Base-by-base conservation (phyloP, 2,797 vertebrate species). In the Schizopygopsis pylzovi region DNA sequence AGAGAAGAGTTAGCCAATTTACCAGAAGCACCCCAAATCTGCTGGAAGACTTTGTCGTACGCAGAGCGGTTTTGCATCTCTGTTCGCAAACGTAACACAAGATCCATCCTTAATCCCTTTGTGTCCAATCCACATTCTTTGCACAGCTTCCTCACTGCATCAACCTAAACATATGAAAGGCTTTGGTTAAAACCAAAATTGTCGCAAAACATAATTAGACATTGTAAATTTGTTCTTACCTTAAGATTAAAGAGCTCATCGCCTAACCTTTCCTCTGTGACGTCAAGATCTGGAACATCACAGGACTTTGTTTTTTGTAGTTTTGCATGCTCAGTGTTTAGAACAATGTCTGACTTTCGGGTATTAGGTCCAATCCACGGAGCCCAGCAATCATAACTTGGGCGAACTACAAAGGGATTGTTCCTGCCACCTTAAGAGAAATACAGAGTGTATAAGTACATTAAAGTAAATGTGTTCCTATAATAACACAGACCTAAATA, bases 81-180 rank as follows among this genome's bases (percentile, higher is more conserved):
- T 10, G 65, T 39, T 39, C 33, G 33, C 16, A 39, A 68, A 68
- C 16, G 8, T 39, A 68, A 68, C 68, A 71, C 87, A 90, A 86
- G 88, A 79, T 82, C 43, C 85, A 84, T 87, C 87, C 68, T 71
- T 71, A 39, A 71, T 11, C 39, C 68, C 20, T 71, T 70, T 70
- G 67, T 41, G 67, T 43, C 67, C 67, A 41, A 43, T 70, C 67
- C 67, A 70, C 67, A 70, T 70, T 70, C 39, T 71, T 43, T 71
- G 68, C 68, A 71, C 68, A 71, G 68, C 20, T 71, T 71, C 11
- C 39, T 71, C 11, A 71, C 68, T 71, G 39, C 20, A 71, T 71
- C 39, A 22, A 71, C 39, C 68, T 71, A 43, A 71, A 22, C 39
- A 39, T 39, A 71, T 71, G 20, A 41, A 39, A 45, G 20, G 11